These are phyloP conservation scores for Mythimna vitellina DNA, from an alignment of 2,888 invertebrate species.

Conservation along the genomic window DNA sequence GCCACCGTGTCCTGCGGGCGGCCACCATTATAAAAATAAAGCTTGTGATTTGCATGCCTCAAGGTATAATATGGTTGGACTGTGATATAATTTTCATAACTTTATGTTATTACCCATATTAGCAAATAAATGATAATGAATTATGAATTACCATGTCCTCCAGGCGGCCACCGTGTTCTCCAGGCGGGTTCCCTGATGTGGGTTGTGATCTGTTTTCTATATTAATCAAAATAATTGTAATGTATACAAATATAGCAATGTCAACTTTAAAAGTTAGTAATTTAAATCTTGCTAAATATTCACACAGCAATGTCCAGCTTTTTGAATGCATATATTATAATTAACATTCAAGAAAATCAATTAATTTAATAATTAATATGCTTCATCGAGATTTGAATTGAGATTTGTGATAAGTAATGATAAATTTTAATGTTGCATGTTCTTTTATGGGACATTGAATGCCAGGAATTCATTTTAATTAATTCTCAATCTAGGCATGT, in stretches of 20 bases:
- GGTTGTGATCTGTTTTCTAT: background rate
- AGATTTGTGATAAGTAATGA: conserved; percentile 53
- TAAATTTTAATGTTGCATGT: conserved; percentile 48
- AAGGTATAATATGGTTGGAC: too few species aligned
- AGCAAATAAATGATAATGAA: too few species aligned
- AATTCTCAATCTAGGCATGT: conserved; percentile 21
- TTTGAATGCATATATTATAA: conserved; percentile 39
- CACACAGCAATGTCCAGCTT: conserved; percentile 15
- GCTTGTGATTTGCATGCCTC: too few species aligned
- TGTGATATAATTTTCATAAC: too few species aligned
- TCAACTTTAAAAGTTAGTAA: background rate
- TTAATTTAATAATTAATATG: conserved; percentile 51
- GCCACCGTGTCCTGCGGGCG: too few species aligned
- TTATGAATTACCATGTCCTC: too few species aligned
- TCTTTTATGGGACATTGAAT: conserved; percentile 46
- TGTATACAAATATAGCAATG: background rate
- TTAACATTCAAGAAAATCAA: conserved; percentile 47
- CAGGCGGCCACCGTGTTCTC: too few species aligned
- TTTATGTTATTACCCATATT: too few species aligned
- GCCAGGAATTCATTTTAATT: conserved; percentile 34
- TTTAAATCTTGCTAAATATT: conserved; percentile 14
- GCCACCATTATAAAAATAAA: too few species aligned
- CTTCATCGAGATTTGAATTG: conserved; percentile 43
- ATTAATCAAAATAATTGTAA: background rate
- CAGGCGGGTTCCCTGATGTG: too few species aligned